A percentile compares a stretch with the other conserved stretches of the same genome.
Conservation (phyloP, 2,113 vertebrate genomes). For the Rhinogobius similis region DNA sequence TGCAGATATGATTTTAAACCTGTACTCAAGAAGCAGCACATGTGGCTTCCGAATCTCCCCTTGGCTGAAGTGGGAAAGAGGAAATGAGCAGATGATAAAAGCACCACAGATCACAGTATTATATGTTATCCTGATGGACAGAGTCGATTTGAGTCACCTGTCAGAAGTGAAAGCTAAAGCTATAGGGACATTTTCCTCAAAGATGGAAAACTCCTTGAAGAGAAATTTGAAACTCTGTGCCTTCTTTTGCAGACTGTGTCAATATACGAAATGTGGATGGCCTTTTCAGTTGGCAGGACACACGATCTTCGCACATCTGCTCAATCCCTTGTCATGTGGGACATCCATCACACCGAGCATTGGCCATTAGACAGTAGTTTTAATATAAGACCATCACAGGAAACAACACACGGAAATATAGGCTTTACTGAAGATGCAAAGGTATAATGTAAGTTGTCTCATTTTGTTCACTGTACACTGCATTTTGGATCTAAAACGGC, state of each 20-base stretch:
- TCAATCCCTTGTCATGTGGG: constrained; percentile 65
- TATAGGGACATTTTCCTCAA: constrained; percentile 57
- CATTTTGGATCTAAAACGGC: too few relatives aligned
- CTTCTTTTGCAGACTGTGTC: constrained; percentile 67
- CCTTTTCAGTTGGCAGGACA: constrained; percentile 70
- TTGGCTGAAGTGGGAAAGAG: constrained; percentile 23
- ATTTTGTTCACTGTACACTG: too few relatives aligned
- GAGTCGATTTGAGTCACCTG: constrained; percentile 66
- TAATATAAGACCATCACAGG: constrained; percentile 20
- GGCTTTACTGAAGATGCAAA: background rate
- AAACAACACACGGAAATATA: constrained; percentile 4
- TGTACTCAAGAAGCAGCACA: constrained; percentile 20
- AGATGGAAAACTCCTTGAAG: constrained; percentile 63
- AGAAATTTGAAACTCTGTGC: constrained; percentile 53
- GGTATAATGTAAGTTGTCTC: background rate
- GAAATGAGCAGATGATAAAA: constrained; percentile 48
- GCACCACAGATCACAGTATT: constrained; percentile 20
- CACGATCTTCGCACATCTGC: constrained; percentile 75
- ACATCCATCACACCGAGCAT: constrained; percentile 4
- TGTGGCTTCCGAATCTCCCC: background rate
- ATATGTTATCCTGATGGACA: constrained; percentile 52
- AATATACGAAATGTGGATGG: constrained; percentile 57
- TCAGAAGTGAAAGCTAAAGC: constrained; percentile 53
- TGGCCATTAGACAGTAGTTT: constrained; percentile 8
- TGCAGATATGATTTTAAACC: background rate